Evolutionary conservation across 2,888 invertebrate species (phyloP), one percentile per base, ranked within the genome.

Genomic region (Coremacera marginata): DNA sequence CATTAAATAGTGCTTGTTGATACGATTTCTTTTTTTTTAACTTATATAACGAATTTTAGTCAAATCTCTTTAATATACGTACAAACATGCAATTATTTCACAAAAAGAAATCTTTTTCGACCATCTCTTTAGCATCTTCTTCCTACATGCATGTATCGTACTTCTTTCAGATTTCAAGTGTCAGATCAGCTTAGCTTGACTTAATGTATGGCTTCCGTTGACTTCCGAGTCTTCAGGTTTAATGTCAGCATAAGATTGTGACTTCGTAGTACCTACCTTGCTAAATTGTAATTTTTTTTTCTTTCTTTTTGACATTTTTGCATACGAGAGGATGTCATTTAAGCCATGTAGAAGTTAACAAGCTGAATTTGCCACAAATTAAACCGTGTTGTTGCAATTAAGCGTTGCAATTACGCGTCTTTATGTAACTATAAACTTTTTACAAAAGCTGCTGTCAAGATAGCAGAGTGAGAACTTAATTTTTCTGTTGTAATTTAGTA

Each of bases 141-240:
- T 44, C 44, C 14, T 44, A 3, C 44, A 44, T 11, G 44, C 44
- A 44, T 44, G 44, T 44, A 44, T 14, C n/a, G 5, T 37, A 37
- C 4, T 37, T 44, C 14, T 44, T 44, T 44, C 44, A 62, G 73
- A 74, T 63, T 51, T 51, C 34, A 74, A 27, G 7, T 55, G 75
- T 75, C 75, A 67, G 75, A 65, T 75, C 51, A 14, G 31, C 22
- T 67, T 27, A 37, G 52, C 44, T 44, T 14, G n/a, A 19, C 67
- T 67, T 75, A 75, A 75, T 75, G 67, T 34, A 75, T 55, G 75
- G 75, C 75, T 65, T 75, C 75, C 75, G 75, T 67, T 67, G 75
- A 55, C 75, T 75, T 67, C 75, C 75, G 75, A 57, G 68, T 68
- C 68, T 68, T 49, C 19, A 37, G 14, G 11, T 44, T 44, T 11